Evolutionary conservation across 2,113 vertebrate species (phyloP).

Genomic region (Eclectus roratus): DNA sequence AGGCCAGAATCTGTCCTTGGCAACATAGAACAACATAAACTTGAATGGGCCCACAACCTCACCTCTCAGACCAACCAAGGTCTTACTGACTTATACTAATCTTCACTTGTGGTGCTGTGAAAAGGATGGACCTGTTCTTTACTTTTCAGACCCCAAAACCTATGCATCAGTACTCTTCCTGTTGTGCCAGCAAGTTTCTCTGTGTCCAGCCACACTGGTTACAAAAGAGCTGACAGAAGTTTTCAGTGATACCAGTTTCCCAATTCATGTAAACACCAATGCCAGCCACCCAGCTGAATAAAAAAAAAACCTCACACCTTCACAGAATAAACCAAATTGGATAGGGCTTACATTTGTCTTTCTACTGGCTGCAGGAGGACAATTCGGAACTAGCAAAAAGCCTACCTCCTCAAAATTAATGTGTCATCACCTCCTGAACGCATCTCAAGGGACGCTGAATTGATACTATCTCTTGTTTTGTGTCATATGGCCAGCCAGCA

Average conservation of each 20-base stretch:
- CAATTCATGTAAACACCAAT: background rate
- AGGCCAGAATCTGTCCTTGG: background rate
- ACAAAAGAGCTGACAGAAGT: background rate
- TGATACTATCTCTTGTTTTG: background rate
- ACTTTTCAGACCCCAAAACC: background rate
- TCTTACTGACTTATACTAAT: background rate
- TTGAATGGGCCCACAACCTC: background rate
- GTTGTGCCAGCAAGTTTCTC: background rate
- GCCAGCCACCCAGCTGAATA: background rate
- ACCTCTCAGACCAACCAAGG: background rate
- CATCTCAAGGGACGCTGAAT: background rate
- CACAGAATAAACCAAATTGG: background rate
- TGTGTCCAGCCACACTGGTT: background rate
- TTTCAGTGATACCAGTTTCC: background rate
- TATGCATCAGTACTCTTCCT: background rate
- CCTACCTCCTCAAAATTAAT: background rate
- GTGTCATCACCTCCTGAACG: background rate
- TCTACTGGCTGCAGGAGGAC: background rate
- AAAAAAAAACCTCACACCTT: background rate
- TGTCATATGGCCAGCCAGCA: background rate
- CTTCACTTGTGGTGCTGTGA: background rate
- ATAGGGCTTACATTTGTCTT: background rate
- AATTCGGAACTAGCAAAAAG: background rate
- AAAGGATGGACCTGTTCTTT: background rate
- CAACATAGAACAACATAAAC: background rate